Evolutionary conservation across 1,140 invertebrate species (phyloP), one percentile per base, ranked within the genome.

Genomic region (Drosophila kepulauana): DNA sequence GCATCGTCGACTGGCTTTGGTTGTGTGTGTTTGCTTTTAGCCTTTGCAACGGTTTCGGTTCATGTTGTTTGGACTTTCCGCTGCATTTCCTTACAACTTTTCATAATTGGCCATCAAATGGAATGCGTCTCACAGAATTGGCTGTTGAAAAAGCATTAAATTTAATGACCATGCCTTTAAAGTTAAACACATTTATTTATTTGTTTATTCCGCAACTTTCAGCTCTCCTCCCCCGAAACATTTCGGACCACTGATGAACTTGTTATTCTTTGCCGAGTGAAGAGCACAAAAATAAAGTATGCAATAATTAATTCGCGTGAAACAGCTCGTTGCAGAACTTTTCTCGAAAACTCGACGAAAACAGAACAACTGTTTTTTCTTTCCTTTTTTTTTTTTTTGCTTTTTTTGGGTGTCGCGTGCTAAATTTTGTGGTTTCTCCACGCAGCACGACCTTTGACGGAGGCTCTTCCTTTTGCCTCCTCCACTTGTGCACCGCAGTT

Each of bases 271-370:
- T 5, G 33, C 54, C 48, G 20, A 35, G 59, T 8, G 46, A 11
- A 13, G 10, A 38, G 41, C 2, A 43, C 0, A 43, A 5, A 43
- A 43, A 13, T 43, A 11, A 25, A 63, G 57, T 49, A 62, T 62
- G 66, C 73, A 72, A 71, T 68, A 76, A 65, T 64, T 63, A 71
- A 70, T 75, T 75, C 67, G 67, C 59, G 72, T 71, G 72, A 75
- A 75, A 75, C 38, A 66, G 46, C 45, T 15, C 57, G 41, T 46
- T 61, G 13, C 48, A 38, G 48, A 58, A 59, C 28, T n/a, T 68
- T 61, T 63, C 20, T 1, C n/a, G 28, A 20, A n/a, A 65, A 11
- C 56, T 41, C 35, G 7, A 10, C 10, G 25, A 49, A 11, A 25
- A 25, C 20, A 25, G 20, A 25, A 5, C n/a, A 35, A 45, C 25